These are phyloP conservation scores for Brachyptera risi DNA, from an alignment of 2,888 invertebrate species.

Conservation along the genomic window DNA sequence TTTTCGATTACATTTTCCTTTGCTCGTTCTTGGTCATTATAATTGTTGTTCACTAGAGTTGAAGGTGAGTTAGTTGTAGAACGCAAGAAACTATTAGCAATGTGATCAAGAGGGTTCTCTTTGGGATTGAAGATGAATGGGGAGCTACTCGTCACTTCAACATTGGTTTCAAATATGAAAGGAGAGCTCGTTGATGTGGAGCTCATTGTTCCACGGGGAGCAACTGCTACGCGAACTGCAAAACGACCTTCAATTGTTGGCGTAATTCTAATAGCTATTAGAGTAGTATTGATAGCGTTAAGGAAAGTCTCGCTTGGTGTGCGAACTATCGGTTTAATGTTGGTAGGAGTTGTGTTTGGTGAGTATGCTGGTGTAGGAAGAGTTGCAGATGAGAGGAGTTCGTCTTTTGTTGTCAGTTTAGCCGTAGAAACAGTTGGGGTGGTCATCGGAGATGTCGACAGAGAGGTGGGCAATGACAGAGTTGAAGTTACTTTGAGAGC, in stretches of 20 bases:
- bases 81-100: too few species aligned
- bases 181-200: slow-evolving; percentile 14
- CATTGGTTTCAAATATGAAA: background rate
- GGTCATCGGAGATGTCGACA: background rate
- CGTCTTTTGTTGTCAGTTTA: slow-evolving; percentile 33
- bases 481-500: slow-evolving; percentile 32
- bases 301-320: background rate
- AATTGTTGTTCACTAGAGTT: too few species aligned
- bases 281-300: slow-evolving; percentile 5
- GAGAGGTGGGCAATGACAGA: slow-evolving; percentile 11
- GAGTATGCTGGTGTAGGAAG: slow-evolving; percentile 36
- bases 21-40: too few species aligned
- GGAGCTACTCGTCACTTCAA: too few species aligned
- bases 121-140: too few species aligned
- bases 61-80: too few species aligned
- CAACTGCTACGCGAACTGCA: slow-evolving; percentile 7
- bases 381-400: too few species aligned
- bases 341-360: slow-evolving; percentile 28
- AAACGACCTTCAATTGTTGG: slow-evolving; percentile 13
- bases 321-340: background rate
- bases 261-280: slow-evolving; percentile 16
- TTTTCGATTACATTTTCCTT: too few species aligned
- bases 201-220: slow-evolving; percentile 15
- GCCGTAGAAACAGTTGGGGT: slow-evolving; percentile 37
- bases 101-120: too few species aligned